Base-by-base conservation (phyloP, 2,888 invertebrate species). In the Trachelus troglodyta region DNA sequence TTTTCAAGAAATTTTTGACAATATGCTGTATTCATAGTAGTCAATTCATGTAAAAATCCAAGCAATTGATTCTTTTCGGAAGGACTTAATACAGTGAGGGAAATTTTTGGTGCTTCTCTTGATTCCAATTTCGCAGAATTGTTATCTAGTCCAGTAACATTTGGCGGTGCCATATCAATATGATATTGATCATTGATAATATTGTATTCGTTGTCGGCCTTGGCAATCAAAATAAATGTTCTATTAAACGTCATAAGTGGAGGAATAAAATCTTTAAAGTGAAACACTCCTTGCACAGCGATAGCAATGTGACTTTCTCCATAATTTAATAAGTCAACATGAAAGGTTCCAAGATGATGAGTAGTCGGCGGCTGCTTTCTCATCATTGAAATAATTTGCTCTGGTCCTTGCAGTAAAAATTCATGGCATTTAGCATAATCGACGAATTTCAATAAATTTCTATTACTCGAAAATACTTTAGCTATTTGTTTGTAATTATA, bases 351-450 rank as follows among this genome's bases (percentile, higher is more conserved):
- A 12, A 89, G 84, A 78, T 89, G 85, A 34, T 91, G 91, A 75
- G 82, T 77, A 0, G 91, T 91, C 0, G 88, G 83, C 23, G 91
- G 91, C 75, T 91, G 88, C 33, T 81, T 85, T 75, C 86, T 84
- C 0, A 91, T 78, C 0, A 85, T 83, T 1, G 86, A 83, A 33
- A 91, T 90, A 73, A 91, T 91, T 78, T 87, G 89, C 23, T 90
- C 91, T 11, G 91, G 89, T 4, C 91, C 91, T 4, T 82, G 83
- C 4, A 91, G 78, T n/a, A 91, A 77, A 77, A 87, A 90, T 77
- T 91, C 90, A 56, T 89, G 87, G 69, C 90, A 91, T 56, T 90
- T 91, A 0, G 91, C 90, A 73, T 91, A 91, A 74, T 91, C 91
- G 0, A 89, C 91, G 73, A 90, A 90, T 80, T 91, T 91, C 9